Conservation (phyloP, 2,797 vertebrate species). For the Typhlichthys subterraneus region DNA sequence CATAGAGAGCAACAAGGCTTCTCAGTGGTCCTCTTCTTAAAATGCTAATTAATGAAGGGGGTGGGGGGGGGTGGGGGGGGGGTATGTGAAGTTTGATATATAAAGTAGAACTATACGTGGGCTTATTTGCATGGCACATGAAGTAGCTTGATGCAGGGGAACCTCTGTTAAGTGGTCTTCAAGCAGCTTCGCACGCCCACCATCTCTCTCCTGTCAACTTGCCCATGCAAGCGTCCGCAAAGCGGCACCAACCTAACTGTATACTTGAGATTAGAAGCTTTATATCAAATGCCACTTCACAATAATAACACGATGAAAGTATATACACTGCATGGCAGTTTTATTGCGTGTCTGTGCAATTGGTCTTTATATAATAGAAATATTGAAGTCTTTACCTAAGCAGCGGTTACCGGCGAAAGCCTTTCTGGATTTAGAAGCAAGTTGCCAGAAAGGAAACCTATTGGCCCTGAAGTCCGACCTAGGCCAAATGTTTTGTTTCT, state of each 20-base stretch:
- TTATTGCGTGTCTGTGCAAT: not conserved
- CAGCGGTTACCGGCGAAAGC: slow-evolving; percentile 3
- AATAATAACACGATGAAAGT: slow-evolving; percentile 11
- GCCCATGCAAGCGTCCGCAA: slow-evolving; percentile 28
- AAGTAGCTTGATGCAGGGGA: slow-evolving; percentile 72
- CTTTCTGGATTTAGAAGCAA: slow-evolving; percentile 4
- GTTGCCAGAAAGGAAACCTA: no score
- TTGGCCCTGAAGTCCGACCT: not conserved
- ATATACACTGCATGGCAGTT: not conserved
- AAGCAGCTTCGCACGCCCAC: slow-evolving; percentile 67
- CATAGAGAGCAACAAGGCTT: slow-evolving; percentile 65
- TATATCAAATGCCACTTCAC: slow-evolving; percentile 7
- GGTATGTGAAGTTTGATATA: slow-evolving; percentile 65
- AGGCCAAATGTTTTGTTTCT: slow-evolving; percentile 27
- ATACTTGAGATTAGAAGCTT: slow-evolving; percentile 28
- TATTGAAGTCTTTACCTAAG: slow-evolving; percentile 9
- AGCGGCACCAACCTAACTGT: slow-evolving; percentile 23
- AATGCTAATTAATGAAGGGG: slow-evolving; percentile 81
- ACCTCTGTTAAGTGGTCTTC: slow-evolving; percentile 65
- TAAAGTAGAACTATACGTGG: slow-evolving; percentile 66
- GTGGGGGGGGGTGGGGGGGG: slow-evolving; percentile 69
- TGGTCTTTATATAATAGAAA: not conserved
- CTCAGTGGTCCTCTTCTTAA: slow-evolving; percentile 76
- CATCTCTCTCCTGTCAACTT: slow-evolving; percentile 47
- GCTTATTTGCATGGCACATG: slow-evolving; percentile 82